Conservation (phyloP, 2,113 vertebrate species). For the Tretioscincus oriximinensis region DNA sequence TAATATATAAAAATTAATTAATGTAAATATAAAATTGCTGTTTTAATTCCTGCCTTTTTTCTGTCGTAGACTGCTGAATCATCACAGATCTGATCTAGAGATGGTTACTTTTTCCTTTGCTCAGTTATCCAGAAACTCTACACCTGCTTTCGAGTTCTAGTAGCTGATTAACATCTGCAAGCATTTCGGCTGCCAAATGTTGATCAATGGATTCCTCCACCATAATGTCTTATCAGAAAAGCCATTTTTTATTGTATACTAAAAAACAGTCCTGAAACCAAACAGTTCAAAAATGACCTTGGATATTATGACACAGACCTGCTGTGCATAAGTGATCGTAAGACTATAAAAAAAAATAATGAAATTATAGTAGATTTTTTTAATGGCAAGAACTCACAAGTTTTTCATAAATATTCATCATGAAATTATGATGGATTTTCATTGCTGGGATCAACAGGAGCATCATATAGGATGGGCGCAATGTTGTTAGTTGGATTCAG, state of each 20-base stretch:
- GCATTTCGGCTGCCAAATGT: not conserved
- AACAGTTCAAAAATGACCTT: not conserved
- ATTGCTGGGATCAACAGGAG: not conserved
- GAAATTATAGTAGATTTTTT: not conserved
- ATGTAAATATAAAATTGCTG: not conserved
- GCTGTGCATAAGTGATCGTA: not conserved
- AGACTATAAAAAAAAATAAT: no score
- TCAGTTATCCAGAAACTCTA: not conserved
- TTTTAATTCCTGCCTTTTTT: not conserved
- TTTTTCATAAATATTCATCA: not conserved
- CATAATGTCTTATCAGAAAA: not conserved
- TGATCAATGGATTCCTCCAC: not conserved
- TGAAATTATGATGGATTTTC: not conserved
- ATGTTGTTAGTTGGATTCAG: not conserved
- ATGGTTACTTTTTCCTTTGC: not conserved
- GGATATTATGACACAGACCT: no score
- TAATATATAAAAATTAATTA: not conserved
- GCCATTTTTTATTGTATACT: not conserved
- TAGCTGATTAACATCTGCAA: not conserved
- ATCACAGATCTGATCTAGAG: not conserved
- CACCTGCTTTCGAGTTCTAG: not conserved
- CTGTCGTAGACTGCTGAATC: not conserved
- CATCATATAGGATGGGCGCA: not conserved
- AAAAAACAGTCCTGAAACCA: not conserved
- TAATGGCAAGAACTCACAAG: not conserved